Evolutionary conservation across 2,888 invertebrate species (phyloP), one percentile per base, ranked within the genome.

Genomic region (Nomada fabriciana): DNA sequence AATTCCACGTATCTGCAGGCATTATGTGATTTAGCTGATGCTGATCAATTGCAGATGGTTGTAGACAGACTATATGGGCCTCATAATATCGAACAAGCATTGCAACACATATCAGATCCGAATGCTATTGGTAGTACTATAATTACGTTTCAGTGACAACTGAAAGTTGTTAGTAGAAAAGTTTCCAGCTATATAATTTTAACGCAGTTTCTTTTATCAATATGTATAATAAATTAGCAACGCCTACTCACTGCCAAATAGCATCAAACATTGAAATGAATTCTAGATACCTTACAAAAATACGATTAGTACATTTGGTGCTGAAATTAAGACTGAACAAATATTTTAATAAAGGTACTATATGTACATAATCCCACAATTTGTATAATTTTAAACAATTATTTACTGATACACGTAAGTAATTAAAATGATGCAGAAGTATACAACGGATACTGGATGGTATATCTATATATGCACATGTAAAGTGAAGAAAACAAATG

Each of bases 31-130:
- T 93, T 95, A 65, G 95, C 95, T 0, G 95, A 95, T 86, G 94
- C 94, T 29, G 95, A 95, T 69, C 93, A 95, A 80, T 90, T 96
- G 77, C 95, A 95, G 89, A 95, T 95, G 7, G 95, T 96, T 52
- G 95, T 96, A 2, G 95, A 95, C 83, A 95, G 95, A 90, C 95
- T 94, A 29, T 95, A 94, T 86, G 89, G 93, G 2, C 94, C 94
- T 43, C 93, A 94, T 74, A 94, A 94, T 83, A 94, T 94, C 20
- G 94, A 94, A 82, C 92, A 94, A 81, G 95, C 95, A 9, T 89
- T 95, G 59, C 90, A 93, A 65, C 94, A 94, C 84, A 91, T 94
- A 25, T 90, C 93, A 60, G 94, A 94, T 69, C 91, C 92, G 1
- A 91, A 94, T 76, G 92, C 94, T 42, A 93, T 95, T 80, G 95